Conservation (phyloP, 2,797 vertebrate genomes). For the Gambelia wislizenii region DNA sequence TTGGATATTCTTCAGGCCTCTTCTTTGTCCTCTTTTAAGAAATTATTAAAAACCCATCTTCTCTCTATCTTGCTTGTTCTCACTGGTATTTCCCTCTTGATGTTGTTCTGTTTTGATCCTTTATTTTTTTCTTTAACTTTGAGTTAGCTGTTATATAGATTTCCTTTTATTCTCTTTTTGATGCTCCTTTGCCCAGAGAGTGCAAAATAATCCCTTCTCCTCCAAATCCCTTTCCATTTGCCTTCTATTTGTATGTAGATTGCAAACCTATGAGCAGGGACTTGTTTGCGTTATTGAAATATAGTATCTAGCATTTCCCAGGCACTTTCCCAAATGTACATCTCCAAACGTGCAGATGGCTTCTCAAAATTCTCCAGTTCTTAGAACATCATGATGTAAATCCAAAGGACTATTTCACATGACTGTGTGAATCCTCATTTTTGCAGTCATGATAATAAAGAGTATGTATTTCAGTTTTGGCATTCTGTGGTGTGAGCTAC, state of each 20-base stretch:
- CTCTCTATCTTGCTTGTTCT: neutral
- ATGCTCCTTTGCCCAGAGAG: neutral
- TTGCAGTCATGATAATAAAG: neutral
- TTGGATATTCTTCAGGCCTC: constrained; percentile 14
- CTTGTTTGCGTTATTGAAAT: constrained; percentile 7
- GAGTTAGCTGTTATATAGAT: constrained; percentile 18
- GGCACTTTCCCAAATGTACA: neutral
- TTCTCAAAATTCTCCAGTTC: neutral
- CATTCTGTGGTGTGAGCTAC: neutral
- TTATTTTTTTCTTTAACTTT: neutral
- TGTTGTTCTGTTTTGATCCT: constrained; percentile 32
- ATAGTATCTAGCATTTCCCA: neutral
- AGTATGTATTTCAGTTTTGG: neutral
- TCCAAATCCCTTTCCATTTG: neutral
- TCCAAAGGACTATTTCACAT: too few relatives aligned
- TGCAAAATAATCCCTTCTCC: neutral
- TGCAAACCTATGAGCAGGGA: neutral
- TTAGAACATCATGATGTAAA: too few relatives aligned
- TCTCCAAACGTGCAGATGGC: neutral
- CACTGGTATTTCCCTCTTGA: constrained; percentile 20
- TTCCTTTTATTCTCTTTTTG: constrained; percentile 5
- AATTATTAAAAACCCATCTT: constrained; percentile 39
- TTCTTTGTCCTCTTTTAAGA: constrained; percentile 42
- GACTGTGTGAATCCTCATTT: neutral
- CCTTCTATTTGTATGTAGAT: constrained; percentile 12